Evolutionary conservation across 1,140 invertebrate species (phyloP).

Genomic region (Probaryconus sp.): DNA sequence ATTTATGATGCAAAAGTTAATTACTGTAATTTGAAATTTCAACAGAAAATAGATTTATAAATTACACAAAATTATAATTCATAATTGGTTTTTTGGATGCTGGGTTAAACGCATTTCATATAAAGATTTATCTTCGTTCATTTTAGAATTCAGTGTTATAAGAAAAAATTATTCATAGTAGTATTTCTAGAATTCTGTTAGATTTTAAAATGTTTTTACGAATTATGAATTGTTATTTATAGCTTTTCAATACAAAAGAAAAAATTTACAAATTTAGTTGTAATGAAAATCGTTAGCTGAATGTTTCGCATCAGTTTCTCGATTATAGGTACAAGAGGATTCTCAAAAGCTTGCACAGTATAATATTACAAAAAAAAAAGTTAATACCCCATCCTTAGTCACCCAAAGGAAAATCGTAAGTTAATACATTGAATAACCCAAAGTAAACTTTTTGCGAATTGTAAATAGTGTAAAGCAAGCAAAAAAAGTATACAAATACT

Average conservation of each 20-base stretch:
- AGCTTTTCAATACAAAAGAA: too few relatives aligned
- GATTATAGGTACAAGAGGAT: conserved; percentile 31
- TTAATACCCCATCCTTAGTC: conserved; percentile 18
- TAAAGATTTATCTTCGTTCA: conserved; percentile 23
- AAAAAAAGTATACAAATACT: conserved; percentile 5
- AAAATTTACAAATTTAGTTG: too few relatives aligned
- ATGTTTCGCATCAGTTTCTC: too few relatives aligned
- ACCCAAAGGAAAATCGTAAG: conserved; percentile 26
- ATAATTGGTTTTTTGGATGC: too few relatives aligned
- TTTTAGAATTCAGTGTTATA: conserved; percentile 25
- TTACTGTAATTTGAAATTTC: too few relatives aligned
- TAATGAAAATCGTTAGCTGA: too few relatives aligned
- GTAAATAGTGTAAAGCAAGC: conserved; percentile 52
- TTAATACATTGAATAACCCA: conserved; percentile 19
- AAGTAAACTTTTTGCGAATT: conserved; percentile 23
- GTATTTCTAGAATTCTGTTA: conserved; percentile 30
- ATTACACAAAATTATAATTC: too few relatives aligned
- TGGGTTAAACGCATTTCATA: too few relatives aligned
- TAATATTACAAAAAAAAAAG: conserved; percentile 19
- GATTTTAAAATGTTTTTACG: conserved; percentile 25
- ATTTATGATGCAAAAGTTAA: too few relatives aligned
- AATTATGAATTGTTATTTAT: too few relatives aligned
- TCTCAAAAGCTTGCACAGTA: conserved; percentile 23
- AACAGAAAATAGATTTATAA: too few relatives aligned
- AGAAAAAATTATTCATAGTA: too few relatives aligned